Conservation (phyloP, 37 sponge, comb jelly and placozoan species). For the Petrosia ficiformis region DNA sequence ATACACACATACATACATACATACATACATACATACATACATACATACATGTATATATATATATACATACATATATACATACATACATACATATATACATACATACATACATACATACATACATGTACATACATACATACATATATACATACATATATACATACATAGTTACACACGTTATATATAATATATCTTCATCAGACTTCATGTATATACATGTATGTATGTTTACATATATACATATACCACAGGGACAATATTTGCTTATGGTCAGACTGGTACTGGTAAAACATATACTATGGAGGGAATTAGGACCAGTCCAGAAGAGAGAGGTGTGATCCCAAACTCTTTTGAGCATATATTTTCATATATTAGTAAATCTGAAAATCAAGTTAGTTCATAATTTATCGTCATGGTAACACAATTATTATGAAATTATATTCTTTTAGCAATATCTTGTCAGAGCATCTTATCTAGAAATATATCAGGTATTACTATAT, state of each 20-base stretch:
- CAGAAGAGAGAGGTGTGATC: constrained; percentile 86
- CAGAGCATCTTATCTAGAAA: constrained; percentile 95
- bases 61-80: not conserved
- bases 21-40: not conserved
- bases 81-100: not conserved
- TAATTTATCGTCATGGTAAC: no score
- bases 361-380: constrained; percentile 84
- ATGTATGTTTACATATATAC: no score
- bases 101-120: not conserved
- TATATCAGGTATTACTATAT: constrained; percentile 96
- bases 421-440: no score
- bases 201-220: no score
- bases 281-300: no score
- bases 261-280: no score
- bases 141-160: not conserved
- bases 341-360: constrained; percentile 96
- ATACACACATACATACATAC: not conserved
- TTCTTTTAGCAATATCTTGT: constrained; percentile 94
- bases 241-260: no score
- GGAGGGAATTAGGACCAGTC: constrained; percentile 44
- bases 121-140: not conserved
- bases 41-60: not conserved
- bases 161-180: not conserved
- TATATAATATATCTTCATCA: no score
- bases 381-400: no score